Evolutionary conservation across 2,888 invertebrate genomes (phyloP), one percentile per base, ranked within the genome.

Genomic region (Brachyptera putata): DNA sequence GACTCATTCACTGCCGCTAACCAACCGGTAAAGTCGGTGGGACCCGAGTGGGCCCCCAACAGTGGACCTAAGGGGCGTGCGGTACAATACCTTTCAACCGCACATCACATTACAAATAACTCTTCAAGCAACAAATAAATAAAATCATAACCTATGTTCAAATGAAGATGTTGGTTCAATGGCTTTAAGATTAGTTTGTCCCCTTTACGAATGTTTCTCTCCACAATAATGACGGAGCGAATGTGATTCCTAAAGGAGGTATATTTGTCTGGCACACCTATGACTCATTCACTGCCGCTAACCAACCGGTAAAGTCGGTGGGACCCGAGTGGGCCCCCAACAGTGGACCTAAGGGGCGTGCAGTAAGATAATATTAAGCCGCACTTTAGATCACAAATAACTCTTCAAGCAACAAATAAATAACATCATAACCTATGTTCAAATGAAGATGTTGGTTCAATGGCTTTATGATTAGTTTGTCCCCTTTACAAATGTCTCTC

Each of bases 221-320:
- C 22, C 53, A 53, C 9, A 25, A 36, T 30, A n/a, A n/a, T n/a
- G n/a, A 3, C 16, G 7, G n/a, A n/a, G 24, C 36, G 53, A 46
- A 46, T 18, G 9, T 13, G 24, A 37, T 21, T 53, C 18, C 18
- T 22, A 16, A 53, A 34, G 34, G 53, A 53, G 53, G 53, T 53
- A 36, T 49, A 43, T 22, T 61, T 21, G 50, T 65, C 56, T 65
- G n/a, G 64, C 65, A 65, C 61, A 57, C 58, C 60, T 61, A 65
- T 65, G 65, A 65, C 65, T 65, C 65, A 65, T 65, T 59, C 65
- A 63, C 65, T 62, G 36, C 59, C 64, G 63, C 58, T 64, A 50
- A 37, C 61, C 65, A 65, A 65, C 65, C 63, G 58, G 58, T 46
- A 61, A 65, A 62, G 65, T 65, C 63, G 63, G 62, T 65, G 62